A percentile compares a stretch with the other conserved stretches of the same genome.
These are phyloP conservation scores for Agonopterix alstromeriana DNA, from an alignment of 2,888 invertebrate species.

Conservation along the genomic window DNA sequence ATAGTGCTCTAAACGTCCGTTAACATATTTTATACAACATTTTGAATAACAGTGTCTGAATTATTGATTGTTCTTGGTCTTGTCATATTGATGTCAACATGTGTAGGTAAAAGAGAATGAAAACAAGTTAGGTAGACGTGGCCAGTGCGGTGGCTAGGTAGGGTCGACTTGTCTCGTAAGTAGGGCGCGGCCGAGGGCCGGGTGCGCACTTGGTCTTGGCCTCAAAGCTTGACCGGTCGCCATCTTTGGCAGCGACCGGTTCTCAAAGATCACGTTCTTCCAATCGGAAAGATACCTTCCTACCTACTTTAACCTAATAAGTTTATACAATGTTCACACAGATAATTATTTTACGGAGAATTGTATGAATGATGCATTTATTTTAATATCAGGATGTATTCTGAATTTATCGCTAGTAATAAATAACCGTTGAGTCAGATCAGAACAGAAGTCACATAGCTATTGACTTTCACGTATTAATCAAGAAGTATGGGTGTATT, in stretches of 20 bases:
- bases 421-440: slow-evolving; percentile 33
- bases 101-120: too few species aligned
- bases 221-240: slow-evolving; percentile 64
- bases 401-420: slow-evolving; percentile 29
- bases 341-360: too few species aligned
- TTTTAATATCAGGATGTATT: slow-evolving; percentile 3
- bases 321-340: too few species aligned
- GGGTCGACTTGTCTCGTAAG: background rate
- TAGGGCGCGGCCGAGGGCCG: slow-evolving; percentile 13
- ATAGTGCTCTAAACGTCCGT: too few species aligned
- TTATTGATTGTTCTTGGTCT: too few species aligned
- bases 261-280: slow-evolving; percentile 37
- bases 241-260: slow-evolving; percentile 70
- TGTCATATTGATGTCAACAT: too few species aligned
- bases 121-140: background rate
- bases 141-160: background rate
- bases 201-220: slow-evolving; percentile 46
- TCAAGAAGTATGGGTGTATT: slow-evolving; percentile 47
- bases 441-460: slow-evolving; percentile 9
- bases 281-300: slow-evolving; percentile 19
- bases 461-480: slow-evolving; percentile 45
- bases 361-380: too few species aligned
- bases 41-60: too few species aligned
- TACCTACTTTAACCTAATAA: slow-evolving; percentile 20
- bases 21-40: too few species aligned